Conservation (phyloP, 2,113 vertebrate species). For the Empidonax traillii region DNA sequence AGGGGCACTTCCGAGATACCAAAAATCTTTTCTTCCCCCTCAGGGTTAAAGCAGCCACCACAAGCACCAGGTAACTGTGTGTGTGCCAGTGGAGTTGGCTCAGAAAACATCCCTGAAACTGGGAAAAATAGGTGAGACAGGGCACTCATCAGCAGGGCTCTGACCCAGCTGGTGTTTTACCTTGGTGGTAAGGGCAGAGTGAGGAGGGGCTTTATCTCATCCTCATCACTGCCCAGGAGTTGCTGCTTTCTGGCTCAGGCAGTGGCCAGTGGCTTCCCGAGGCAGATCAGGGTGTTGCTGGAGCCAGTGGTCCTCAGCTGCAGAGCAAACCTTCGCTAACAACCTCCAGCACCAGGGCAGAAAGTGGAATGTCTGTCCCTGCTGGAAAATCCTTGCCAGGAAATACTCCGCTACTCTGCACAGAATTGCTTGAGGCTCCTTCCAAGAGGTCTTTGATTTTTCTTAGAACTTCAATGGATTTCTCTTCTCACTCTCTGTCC, state of each 20-base stretch:
- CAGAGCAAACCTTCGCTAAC: not conserved
- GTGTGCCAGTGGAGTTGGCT: not conserved
- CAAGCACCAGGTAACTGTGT: not conserved
- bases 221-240: not conserved
- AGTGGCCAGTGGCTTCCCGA: not conserved
- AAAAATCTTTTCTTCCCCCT: not conserved
- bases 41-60: not conserved
- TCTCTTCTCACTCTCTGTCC: slow-evolving; percentile 32
- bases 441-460: slow-evolving; percentile 61
- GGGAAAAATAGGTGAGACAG: not conserved
- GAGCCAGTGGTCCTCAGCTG: not conserved
- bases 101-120: not conserved
- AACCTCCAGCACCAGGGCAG: not conserved
- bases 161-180: not conserved
- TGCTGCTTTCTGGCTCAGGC: not conserved
- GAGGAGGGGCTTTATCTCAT: not conserved
- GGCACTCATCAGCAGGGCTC: not conserved
- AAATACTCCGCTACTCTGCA: slow-evolving; percentile 1
- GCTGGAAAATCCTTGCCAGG: slow-evolving; percentile 35
- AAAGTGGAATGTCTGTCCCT: not conserved
- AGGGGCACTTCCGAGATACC: rapidly evolving
- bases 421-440: slow-evolving; percentile 50
- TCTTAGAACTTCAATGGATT: slow-evolving; percentile 68
- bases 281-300: not conserved
- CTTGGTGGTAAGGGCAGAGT: not conserved